phyloP scores from a whole-genome alignment of 2,888 invertebrate species.

The Osedax fenrisi region DNA sequence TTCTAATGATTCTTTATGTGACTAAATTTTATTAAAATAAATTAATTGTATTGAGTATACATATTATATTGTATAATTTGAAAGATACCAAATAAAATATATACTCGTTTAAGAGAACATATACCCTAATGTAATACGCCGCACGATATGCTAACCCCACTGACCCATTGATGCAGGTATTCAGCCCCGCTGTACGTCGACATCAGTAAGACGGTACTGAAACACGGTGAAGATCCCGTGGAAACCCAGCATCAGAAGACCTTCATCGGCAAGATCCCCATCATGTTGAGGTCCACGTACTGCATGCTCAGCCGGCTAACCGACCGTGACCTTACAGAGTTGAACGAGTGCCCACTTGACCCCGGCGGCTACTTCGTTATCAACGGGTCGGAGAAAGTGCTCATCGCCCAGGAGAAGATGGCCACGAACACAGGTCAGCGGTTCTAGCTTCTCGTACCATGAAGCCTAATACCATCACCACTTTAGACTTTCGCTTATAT shows the following conservation, averaged over 20 bases:
- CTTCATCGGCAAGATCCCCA: constrained; percentile 81
- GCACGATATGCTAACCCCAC: too few species aligned
- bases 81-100: too few species aligned
- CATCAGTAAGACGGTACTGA: constrained; percentile 85
- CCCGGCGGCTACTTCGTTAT: constrained; percentile 99
- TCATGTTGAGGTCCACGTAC: constrained; percentile 94
- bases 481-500: too few species aligned
- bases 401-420: constrained; percentile 99
- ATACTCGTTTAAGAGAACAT: too few species aligned
- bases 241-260: constrained; percentile 64
- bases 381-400: constrained; percentile 92
- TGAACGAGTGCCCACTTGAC: constrained; percentile 96
- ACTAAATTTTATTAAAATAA: too few species aligned
- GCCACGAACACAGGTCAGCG: constrained; percentile 79
- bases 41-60: too few species aligned
- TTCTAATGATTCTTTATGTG: too few species aligned
- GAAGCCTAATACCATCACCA: too few species aligned
- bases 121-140: too few species aligned
- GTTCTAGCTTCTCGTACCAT: too few species aligned
- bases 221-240: constrained; percentile 71
- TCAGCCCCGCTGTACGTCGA: constrained; percentile 97
- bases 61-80: too few species aligned
- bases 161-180: constrained; percentile 58
- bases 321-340: constrained; percentile 95
- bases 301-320: constrained; percentile 83